Base-by-base conservation (phyloP, 2,797 vertebrate genomes). In the Menidia menidia region DNA sequence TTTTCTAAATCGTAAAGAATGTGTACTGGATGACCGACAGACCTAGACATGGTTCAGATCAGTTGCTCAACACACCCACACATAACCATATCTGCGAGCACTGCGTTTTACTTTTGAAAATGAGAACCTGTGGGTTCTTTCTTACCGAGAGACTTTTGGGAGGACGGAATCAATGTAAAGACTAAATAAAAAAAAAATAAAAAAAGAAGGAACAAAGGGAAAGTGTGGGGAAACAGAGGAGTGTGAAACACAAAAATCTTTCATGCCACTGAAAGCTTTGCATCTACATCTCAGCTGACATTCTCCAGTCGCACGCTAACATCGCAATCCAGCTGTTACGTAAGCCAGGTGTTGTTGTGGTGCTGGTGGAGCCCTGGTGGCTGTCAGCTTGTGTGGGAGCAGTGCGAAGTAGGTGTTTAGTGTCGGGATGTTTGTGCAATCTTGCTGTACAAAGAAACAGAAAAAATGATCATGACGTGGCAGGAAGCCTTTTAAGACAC, bases 351-450 rank as follows among this genome's bases (percentile, higher is more conserved):
- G 68, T 50, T 56, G 48, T 16, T 61, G 59, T 68, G 52, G 33
- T 3, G 15, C 61, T 56, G 74, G 67, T 33, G 54, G 33, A 68
- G 52, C 30, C 6, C 63, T 45, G 60, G 64, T 0, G 54, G 64
- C 71, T 54, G 69, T 83, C 53, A 67, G 81, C 73, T 68, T 12
- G 44, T 1, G 66, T 59, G 71, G 48, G 50, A 56, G 73, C 70
- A 72, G 50, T 3, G 18, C 2, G 0, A 68, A 60, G 59, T 52
- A 60, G 64, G 78, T 73, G 77, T 72, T 53, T 70, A 56, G 75
- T 78, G 81, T 80, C 4, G 41, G 84, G 84, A 87, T 81, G 78
- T 91, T 74, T 88, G 84, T 90, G 88, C 84, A 89, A 87, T 91
- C 78, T 87, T 80, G 66, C 77, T 69, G 71, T 84, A 74, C 56